A percentile compares a stretch with the other conserved stretches of the same genome.
phyloP scores from a whole-genome alignment of 2,888 invertebrate species.

The Drosophila cyrtoloma region DNA sequence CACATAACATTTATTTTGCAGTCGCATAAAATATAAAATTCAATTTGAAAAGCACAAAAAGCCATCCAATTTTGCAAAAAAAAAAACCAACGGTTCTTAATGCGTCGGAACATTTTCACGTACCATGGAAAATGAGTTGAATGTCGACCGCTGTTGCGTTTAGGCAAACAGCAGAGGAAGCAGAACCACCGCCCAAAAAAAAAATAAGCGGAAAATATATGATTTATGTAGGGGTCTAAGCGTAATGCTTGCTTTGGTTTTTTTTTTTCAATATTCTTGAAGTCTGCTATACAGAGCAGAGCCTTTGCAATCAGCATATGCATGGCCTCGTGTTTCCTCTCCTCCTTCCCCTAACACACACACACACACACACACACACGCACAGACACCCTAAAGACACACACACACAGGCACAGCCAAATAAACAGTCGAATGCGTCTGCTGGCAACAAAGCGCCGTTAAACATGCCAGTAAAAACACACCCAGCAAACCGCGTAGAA shows the following conservation, averaged over 20 bases:
- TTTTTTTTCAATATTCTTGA: conserved; percentile 37
- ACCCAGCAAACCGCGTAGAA: conserved; percentile 52
- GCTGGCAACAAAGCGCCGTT: conserved; percentile 64
- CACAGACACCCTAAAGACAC: conserved; percentile 10
- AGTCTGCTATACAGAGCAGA: conserved; percentile 55
- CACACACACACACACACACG: conserved; percentile 16
- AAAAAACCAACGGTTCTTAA: conserved; percentile 42
- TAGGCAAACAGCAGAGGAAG: conserved; percentile 7
- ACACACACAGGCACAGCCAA: conserved; percentile 17
- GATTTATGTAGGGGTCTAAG: conserved; percentile 60
- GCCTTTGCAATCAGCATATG: conserved; percentile 74
- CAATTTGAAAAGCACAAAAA: conserved; percentile 55
- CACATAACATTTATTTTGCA: conserved; percentile 59
- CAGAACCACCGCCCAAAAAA: conserved; percentile 25
- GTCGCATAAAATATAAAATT: conserved; percentile 62
- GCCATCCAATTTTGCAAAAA: conserved; percentile 33
- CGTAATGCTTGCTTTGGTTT: conserved; percentile 43
- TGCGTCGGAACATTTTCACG: conserved; percentile 61
- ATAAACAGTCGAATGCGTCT: conserved; percentile 54
- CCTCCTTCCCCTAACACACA: conserved; percentile 13
- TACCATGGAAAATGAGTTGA: conserved; percentile 62
- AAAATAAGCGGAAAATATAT: conserved; percentile 50
- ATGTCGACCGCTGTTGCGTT: conserved; percentile 5
- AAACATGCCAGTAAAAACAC: conserved; percentile 73
- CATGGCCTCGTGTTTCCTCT: conserved; percentile 47